Conservation (phyloP, 37 sponge, comb jelly and placozoan genomes). For the Ianthella basta region DNA sequence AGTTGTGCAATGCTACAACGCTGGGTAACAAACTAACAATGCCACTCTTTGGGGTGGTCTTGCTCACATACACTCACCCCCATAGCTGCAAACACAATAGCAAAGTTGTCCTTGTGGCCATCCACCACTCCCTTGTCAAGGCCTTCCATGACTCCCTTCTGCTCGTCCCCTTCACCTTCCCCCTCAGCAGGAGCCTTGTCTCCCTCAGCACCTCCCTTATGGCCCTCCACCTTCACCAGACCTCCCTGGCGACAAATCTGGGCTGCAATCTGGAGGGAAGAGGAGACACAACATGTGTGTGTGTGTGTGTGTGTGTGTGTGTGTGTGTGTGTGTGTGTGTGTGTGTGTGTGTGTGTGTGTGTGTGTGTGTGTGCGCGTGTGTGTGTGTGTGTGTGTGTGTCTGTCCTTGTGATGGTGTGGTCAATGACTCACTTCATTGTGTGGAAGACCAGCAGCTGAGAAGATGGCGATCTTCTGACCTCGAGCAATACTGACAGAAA, state of each 20-base stretch:
- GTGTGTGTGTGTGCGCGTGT: too few relatives aligned
- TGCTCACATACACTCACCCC: slow-evolving; percentile 95
- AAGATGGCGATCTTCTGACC: slow-evolving; percentile 99
- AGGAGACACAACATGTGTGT: background rate
- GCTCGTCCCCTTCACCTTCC: too few relatives aligned
- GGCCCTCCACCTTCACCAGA: slow-evolving; percentile 75
- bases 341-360: too few relatives aligned
- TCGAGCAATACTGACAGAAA: slow-evolving; percentile 84
- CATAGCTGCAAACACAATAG: slow-evolving; percentile 99
- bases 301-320: too few relatives aligned
- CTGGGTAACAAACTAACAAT: background rate
- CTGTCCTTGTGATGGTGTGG: too few relatives aligned
- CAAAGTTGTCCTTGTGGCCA: slow-evolving; percentile 98
- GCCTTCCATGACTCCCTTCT: too few relatives aligned
- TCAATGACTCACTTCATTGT: slow-evolving; percentile 82
- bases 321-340: too few relatives aligned
- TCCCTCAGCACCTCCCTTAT: slow-evolving; percentile 46
- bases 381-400: too few relatives aligned
- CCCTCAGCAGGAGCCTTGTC: too few relatives aligned
- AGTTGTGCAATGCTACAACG: too few relatives aligned
- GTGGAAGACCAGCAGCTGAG: slow-evolving; percentile 99
- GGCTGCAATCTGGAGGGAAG: slow-evolving; percentile 87
- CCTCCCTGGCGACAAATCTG: slow-evolving; percentile 99
- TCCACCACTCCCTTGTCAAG: slow-evolving; percentile 78
- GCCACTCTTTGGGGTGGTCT: too few relatives aligned